These are phyloP conservation scores for Graptemys geographica DNA, from an alignment of 2,797 vertebrate genomes.

Conservation along the genomic window DNA sequence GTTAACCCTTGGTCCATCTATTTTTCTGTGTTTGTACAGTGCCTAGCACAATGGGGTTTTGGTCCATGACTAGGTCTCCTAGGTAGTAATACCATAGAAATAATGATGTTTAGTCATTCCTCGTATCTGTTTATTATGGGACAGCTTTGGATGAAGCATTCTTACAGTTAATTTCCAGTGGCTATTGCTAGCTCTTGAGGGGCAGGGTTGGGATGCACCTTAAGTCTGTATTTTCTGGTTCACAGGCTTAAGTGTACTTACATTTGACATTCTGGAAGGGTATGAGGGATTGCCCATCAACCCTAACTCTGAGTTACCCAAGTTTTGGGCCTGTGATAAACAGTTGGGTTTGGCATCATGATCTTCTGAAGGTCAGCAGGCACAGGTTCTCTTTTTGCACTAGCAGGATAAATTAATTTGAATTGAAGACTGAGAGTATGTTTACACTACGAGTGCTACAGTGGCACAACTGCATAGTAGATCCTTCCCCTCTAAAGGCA, in stretches of 20 bases:
- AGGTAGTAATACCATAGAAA: no score
- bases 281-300: neutral
- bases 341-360: neutral
- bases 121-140: neutral
- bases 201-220: neutral
- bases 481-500: no score
- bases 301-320: neutral
- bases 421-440: neutral
- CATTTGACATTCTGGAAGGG: neutral
- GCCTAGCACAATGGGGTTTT: no score
- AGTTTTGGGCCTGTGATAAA: neutral
- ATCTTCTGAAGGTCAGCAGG: rapidly evolving
- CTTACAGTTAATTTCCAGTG: neutral
- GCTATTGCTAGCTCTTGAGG: neutral
- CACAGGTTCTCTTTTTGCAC: neutral
- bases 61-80: no score
- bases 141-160: neutral
- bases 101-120: neutral
- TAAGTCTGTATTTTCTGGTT: neutral
- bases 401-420: neutral
- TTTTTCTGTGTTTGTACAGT: no score
- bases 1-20: no score
- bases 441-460: no score
- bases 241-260: rapidly evolving
- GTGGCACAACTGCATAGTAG: no score